Evolutionary conservation across 2,888 invertebrate species (phyloP).

Genomic region (Synanthedon formicaeformis): DNA sequence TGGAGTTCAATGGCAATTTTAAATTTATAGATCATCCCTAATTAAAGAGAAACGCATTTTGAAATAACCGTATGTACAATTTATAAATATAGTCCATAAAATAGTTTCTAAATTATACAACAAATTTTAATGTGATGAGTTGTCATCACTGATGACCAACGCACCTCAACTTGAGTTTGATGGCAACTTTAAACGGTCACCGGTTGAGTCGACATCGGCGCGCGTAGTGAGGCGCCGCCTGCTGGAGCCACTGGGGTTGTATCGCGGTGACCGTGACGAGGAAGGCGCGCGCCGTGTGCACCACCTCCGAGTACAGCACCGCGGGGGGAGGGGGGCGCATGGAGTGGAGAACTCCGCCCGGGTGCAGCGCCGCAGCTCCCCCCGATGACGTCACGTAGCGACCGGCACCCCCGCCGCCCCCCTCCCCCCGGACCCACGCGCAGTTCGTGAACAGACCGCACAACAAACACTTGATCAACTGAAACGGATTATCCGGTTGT

Average conservation of each 20-base stretch:
- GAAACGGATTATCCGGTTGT: slow-evolving; percentile 6
- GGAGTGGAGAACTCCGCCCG: slow-evolving; percentile 77
- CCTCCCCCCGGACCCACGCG: slow-evolving; percentile 80
- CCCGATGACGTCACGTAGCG: slow-evolving; percentile 56
- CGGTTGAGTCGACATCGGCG: slow-evolving; percentile 39
- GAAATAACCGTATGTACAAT: too few relatives aligned
- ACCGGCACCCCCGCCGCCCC: slow-evolving; percentile 71
- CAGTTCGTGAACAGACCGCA: slow-evolving; percentile 88
- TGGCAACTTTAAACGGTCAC: slow-evolving; percentile 23
- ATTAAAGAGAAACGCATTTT: too few relatives aligned
- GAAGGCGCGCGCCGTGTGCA: slow-evolving; percentile 86
- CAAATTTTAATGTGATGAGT: too few relatives aligned
- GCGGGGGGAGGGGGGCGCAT: slow-evolving; percentile 76
- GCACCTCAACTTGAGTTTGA: too few relatives aligned
- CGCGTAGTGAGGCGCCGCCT: slow-evolving; percentile 46
- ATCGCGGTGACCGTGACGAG: slow-evolving; percentile 83
- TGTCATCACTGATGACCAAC: too few relatives aligned
- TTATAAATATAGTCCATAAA: too few relatives aligned
- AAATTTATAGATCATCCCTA: too few relatives aligned
- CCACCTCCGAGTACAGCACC: slow-evolving; percentile 86
- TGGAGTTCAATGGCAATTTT: too few relatives aligned
- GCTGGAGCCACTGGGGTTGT: slow-evolving; percentile 82
- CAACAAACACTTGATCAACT: slow-evolving; percentile 80
- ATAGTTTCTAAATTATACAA: too few relatives aligned
- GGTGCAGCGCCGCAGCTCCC: slow-evolving; percentile 80